phyloP scores from a whole-genome alignment of 1,140 invertebrate species.

The Tribolium madens region DNA sequence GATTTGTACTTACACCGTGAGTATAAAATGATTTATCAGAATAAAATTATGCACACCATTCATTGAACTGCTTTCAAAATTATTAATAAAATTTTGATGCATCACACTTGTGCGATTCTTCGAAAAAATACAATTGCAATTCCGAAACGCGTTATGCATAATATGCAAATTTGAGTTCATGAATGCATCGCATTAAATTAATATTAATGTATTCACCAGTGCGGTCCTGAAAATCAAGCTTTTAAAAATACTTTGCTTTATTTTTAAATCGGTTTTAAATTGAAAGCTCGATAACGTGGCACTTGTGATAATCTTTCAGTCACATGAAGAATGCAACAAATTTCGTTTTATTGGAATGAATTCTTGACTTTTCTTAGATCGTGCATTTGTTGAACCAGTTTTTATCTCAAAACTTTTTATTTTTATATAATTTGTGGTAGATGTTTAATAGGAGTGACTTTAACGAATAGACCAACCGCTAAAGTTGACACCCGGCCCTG shows the following conservation, averaged over 20 bases:
- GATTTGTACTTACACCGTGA: too few relatives aligned
- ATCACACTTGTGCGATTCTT: not conserved
- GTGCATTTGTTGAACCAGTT: not conserved
- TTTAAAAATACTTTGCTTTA: not conserved
- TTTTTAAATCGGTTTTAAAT: not conserved
- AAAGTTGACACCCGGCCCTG: slow-evolving; percentile 41
- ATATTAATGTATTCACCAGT: not conserved
- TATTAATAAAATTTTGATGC: not conserved
- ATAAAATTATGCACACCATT: too few relatives aligned
- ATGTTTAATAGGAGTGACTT: slow-evolving; percentile 9
- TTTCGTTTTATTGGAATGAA: not conserved
- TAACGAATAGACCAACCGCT: slow-evolving; percentile 21
- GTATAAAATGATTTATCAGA: too few relatives aligned
- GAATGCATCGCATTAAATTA: not conserved
- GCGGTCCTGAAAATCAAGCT: not conserved
- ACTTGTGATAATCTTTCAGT: not conserved
- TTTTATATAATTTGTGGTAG: slow-evolving; percentile 5
- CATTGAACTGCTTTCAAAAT: too few relatives aligned
- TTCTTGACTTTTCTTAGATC: not conserved
- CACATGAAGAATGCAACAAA: not conserved
- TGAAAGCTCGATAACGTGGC: not conserved
- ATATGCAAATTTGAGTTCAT: not conserved
- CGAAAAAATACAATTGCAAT: not conserved
- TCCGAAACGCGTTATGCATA: not conserved
- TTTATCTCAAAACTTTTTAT: not conserved